phyloP scores from a whole-genome alignment of 1,140 invertebrate species.

The Drosophila nasuta region DNA sequence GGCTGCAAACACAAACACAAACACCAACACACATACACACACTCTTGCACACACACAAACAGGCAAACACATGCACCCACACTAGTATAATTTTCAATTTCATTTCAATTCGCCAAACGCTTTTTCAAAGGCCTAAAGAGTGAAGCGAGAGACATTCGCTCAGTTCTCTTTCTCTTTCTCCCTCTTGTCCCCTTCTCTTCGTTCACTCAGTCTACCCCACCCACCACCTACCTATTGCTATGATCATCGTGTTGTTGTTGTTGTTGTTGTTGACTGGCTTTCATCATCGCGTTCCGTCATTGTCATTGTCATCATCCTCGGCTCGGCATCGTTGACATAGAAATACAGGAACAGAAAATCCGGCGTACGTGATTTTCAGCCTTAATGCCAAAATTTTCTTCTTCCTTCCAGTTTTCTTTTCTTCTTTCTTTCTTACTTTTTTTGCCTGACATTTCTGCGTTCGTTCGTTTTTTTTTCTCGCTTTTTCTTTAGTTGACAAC shows the following conservation, averaged over 20 bases:
- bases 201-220: background rate
- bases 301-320: constrained; percentile 39
- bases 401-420: background rate
- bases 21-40: constrained; percentile 6
- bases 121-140: constrained; percentile 44
- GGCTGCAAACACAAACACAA: constrained; percentile 9
- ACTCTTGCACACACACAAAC: constrained; percentile 2
- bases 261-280: constrained; percentile 5
- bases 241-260: constrained; percentile 27
- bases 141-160: background rate
- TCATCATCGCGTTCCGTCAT: constrained; percentile 44
- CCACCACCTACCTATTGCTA: background rate
- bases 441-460: background rate
- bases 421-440: constrained; percentile 1
- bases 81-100: constrained; percentile 69
- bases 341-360: constrained; percentile 64
- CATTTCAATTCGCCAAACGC: constrained; percentile 69
- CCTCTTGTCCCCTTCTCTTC: too few species aligned
- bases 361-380: constrained; percentile 79
- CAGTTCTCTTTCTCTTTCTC: background rate
- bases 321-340: constrained; percentile 51
- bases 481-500: constrained; percentile 62
- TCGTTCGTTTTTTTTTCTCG: background rate
- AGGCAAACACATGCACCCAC: constrained; percentile 15
- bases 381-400: constrained; percentile 64